Evolutionary conservation across 2,113 vertebrate species (phyloP), one percentile per base, ranked within the genome.

Genomic region (Chloebia gouldiae): DNA sequence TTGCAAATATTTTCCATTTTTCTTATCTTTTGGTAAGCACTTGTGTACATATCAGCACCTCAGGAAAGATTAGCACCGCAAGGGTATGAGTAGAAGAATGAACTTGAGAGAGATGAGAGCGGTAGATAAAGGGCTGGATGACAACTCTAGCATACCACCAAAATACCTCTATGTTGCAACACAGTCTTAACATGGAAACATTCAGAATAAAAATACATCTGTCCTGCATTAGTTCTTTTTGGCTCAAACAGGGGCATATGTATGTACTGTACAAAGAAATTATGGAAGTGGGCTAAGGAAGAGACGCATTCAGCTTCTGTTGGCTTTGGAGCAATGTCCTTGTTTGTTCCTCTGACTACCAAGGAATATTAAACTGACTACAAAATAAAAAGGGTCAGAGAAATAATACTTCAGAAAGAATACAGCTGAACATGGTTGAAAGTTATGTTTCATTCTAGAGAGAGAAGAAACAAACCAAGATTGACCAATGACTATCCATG

Each of bases 51-150:
- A 25, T 13, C 22, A 85, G 42, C 56, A 63, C 51, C 42, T 66
- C 45, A 39, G 39, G 61, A 81, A 59, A 61, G 50, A 51, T 61
- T 31, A 66, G 35, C 33, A 19, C 57, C 54, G 28, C 50, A 70
- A 22, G 57, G n/a, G 30, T 53, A 35, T 0, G 0, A 12, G 7
- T 37, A 14, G 24, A 81, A 57, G 42, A 66, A 11, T 44, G 31
- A 85, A 49, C 40, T 83, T 63, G 0, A 33, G 57, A 25, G 92
- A 71, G 37, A 25, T 51, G 37, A 85, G 45, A 81, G 35, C 37
- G 54, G 39, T 57, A 70, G 57, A 53, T 57, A 47, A 75, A 92
- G 56, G 30, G 7, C 7, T 39, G 71, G 51, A 30, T 13, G 9
- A 12, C 21, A 61, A 4, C 39, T 86, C 33, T 8, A 44, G 24